Base-by-base conservation (phyloP, 2,113 vertebrate genomes). In the Corvus hawaiiensis region DNA sequence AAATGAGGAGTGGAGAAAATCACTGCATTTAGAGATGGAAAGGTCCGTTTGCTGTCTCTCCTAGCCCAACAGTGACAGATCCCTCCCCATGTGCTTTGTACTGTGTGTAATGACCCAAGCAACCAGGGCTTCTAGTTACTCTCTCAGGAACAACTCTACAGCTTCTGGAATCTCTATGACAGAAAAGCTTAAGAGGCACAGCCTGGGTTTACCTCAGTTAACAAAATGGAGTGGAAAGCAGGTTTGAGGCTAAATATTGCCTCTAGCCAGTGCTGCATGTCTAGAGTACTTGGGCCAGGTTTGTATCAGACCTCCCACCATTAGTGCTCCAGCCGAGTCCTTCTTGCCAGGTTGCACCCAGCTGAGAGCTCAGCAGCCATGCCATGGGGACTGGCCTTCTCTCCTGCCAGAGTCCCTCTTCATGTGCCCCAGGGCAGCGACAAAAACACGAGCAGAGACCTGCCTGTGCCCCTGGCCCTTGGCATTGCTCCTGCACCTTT, bases 1-100 rank as follows among this genome's bases (percentile, higher is more conserved):
- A 96, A 94, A 95, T 93, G 93, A 88, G 49, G 71, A 93, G 91
- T 82, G 72, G 77, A 95, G 80, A 92, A 88, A 96, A 87, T 82
- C 61, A 72, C 44, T 77, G 63, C 35, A 9, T 73, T 86, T 66
- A 46, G 68, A 69, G 61, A 75, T 74, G 51, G 87, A 83, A 89
- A 92, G 74, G 93, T 68, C 66, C 89, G 90, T 94, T 95, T 95
- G 64, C 54, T 84, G 39, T 84, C 78, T 90, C 77, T 86, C 49
- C 61, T 84, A 55, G 56, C 76, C 94, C 90, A 92, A 54, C 48
- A 61, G 59, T 75, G 61, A 95, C 83, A 71, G 72, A 93, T 90
- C 2, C 9, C 48, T 95, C 82, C 66, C 75, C 37, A 37, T 77
- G 76, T 0, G 52, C 79, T 94, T 96, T 93, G 83, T 90, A 78